A percentile compares a stretch with the other conserved stretches of the same genome.
These are phyloP conservation scores for Toxotes jaculatrix DNA, from an alignment of 2,113 vertebrate species.

Conservation along the genomic window DNA sequence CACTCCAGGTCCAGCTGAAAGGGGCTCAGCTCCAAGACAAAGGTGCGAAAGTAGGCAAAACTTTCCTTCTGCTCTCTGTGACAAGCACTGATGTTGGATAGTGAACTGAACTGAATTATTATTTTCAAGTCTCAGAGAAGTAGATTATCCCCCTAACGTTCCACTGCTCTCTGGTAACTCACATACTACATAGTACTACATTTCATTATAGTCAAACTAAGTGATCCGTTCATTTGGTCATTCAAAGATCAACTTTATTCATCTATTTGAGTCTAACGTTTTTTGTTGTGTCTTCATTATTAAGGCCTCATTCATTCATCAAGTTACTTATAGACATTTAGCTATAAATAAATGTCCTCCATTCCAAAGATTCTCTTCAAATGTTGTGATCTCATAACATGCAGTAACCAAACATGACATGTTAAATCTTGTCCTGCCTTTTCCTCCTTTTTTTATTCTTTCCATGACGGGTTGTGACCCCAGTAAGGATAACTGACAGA, in stretches of 20 bases:
- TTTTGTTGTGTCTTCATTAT: no score
- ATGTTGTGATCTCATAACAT: not conserved
- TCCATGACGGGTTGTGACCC: not conserved
- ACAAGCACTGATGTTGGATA: no score
- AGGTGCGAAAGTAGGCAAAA: no score
- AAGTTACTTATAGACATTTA: no score
- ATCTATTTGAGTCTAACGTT: no score
- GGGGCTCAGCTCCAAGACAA: not conserved
- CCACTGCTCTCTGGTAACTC: not conserved
- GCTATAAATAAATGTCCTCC: no score
- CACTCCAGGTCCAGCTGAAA: not conserved
- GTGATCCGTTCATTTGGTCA: no score
- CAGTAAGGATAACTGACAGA: conserved; percentile 30
- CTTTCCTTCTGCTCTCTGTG: not conserved
- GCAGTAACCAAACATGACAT: not conserved
- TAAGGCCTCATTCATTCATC: no score
- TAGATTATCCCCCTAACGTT: not conserved
- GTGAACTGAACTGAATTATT: not conserved
- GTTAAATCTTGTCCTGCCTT: not conserved
- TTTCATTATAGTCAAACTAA: no score
- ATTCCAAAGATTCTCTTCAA: no score
- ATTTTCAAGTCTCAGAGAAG: not conserved
- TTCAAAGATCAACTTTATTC: no score
- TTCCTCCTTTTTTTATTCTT: not conserved
- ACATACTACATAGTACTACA: no score